These are phyloP conservation scores for Blastobasis adustella DNA, from an alignment of 2,888 invertebrate species.

Conservation along the genomic window DNA sequence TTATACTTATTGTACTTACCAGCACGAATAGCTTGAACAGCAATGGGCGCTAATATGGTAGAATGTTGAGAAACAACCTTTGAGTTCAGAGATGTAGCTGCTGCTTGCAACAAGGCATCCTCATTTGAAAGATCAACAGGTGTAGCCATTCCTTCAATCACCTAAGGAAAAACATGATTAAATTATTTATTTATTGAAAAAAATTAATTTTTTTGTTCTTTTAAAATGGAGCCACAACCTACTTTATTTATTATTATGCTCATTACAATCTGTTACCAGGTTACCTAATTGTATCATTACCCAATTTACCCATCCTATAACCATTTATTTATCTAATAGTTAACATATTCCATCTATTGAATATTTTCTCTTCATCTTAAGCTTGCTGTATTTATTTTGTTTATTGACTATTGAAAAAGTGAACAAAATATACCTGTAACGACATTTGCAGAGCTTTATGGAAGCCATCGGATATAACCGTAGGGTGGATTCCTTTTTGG, in stretches of 20 bases:
- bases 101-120: conserved; percentile 92
- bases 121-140: conserved; percentile 91
- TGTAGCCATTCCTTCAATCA: conserved; percentile 88
- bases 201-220: no score
- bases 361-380: no score
- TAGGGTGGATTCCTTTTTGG: conserved; percentile 96
- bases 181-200: no score
- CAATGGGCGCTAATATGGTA: conserved; percentile 94
- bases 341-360: no score
- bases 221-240: no score
- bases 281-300: no score
- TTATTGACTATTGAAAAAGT: no score
- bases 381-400: no score
- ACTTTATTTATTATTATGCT: no score
- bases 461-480: conserved; percentile 97
- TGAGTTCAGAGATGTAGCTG: conserved; percentile 98
- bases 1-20: conserved; percentile 56
- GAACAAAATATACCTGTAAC: conserved; percentile 61
- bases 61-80: conserved; percentile 99
- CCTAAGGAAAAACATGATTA: conserved; percentile 52
- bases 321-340: no score
- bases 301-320: no score
- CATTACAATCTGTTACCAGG: no score
- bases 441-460: conserved; percentile 88
- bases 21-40: conserved; percentile 96